Percentiles rank a stretch among this genome's conserved stretches.
phyloP scores from a whole-genome alignment of 2,113 vertebrate species.

The Daubentonia madagascariensis region DNA sequence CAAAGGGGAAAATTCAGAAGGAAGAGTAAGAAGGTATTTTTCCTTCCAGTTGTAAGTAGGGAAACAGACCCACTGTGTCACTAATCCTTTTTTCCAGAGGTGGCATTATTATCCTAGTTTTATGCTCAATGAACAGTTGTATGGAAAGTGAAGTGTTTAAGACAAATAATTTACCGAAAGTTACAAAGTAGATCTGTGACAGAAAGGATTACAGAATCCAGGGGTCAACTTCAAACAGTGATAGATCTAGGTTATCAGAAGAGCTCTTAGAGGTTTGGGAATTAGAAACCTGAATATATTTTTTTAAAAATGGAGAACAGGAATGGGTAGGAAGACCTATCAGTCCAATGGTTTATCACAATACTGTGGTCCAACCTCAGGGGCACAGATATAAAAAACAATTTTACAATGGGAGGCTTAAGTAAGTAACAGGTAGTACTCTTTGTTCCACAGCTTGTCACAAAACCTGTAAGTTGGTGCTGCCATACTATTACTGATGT shows the following conservation, averaged over 20 bases:
- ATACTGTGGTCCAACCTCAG: background rate
- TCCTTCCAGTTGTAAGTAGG: background rate
- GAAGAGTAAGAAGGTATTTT: slow-evolving; percentile 1
- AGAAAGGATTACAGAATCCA: background rate
- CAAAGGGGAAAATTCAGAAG: background rate
- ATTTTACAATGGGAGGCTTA: background rate
- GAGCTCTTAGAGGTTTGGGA: background rate
- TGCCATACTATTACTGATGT: background rate
- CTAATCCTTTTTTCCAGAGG: background rate
- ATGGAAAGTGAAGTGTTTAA: background rate
- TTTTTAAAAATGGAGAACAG: background rate
- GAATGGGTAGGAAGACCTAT: background rate
- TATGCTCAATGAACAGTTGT: background rate
- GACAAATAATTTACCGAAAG: background rate
- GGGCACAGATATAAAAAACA: background rate
- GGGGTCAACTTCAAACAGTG: background rate
- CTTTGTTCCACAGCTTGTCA: background rate
- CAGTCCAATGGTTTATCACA: background rate
- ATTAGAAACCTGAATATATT: background rate
- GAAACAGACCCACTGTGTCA: background rate
- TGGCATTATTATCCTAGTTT: background rate
- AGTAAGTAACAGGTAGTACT: background rate
- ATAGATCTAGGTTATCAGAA: slow-evolving; percentile 2
- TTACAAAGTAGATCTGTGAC: background rate
- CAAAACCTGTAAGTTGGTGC: background rate